These are phyloP conservation scores for Lasioglossum figueresi DNA, from an alignment of 2,888 invertebrate genomes.

Conservation along the genomic window DNA sequence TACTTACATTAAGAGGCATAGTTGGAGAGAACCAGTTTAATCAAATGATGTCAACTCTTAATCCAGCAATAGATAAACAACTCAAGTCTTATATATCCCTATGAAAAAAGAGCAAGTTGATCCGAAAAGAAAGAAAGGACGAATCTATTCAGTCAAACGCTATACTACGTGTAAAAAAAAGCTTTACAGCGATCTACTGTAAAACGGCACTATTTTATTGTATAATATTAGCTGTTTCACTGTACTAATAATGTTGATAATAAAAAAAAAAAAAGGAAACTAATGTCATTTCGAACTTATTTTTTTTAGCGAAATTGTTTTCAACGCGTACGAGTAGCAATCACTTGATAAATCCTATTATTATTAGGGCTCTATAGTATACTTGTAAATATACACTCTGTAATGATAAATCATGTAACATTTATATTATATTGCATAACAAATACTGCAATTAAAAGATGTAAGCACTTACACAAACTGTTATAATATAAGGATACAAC, in stretches of 20 bases:
- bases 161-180: conserved; percentile 76
- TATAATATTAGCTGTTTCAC: conserved; percentile 80
- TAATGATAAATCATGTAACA: not conserved
- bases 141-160: conserved; percentile 61
- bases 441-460: not conserved
- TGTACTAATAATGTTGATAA: conserved; percentile 82
- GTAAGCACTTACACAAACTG: not conserved
- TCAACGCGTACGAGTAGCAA: not conserved
- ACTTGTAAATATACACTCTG: not conserved
- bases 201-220: conserved; percentile 81
- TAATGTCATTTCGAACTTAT: conserved; percentile 54
- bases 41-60: conserved; percentile 89
- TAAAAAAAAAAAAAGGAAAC: conserved; percentile 74
- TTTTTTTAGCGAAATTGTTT: not conserved
- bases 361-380: not conserved
- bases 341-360: not conserved
- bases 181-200: conserved; percentile 74
- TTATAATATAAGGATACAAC: not conserved
- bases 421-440: conserved; percentile 1
- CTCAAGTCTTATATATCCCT: conserved; percentile 87
- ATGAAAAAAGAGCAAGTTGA: conserved; percentile 73
- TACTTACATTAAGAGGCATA: conserved; percentile 89
- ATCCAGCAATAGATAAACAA: conserved; percentile 89
- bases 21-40: conserved; percentile 92
- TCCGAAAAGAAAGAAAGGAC: conserved; percentile 39